Evolutionary conservation across 2,113 vertebrate species (phyloP).

Genomic region (Pholis gunnellus): DNA sequence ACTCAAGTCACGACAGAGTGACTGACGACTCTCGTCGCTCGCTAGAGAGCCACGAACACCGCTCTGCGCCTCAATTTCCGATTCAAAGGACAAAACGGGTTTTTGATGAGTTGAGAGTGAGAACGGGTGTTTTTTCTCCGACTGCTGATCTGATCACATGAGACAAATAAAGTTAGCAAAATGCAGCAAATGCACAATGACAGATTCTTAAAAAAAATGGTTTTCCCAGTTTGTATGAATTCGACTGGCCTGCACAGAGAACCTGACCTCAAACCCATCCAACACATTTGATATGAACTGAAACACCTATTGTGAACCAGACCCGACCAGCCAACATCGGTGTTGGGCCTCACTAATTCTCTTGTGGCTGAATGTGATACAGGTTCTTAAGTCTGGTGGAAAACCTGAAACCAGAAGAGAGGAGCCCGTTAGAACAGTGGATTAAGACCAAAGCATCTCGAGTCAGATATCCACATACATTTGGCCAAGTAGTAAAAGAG

Average conservation of each 20-base stretch:
- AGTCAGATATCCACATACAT: conserved; percentile 6
- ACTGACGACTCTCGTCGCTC: too few species aligned
- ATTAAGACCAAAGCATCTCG: neutral
- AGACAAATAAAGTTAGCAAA: too few species aligned
- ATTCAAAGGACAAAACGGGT: too few species aligned
- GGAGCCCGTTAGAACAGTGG: neutral
- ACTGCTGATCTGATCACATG: too few species aligned
- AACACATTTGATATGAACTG: neutral
- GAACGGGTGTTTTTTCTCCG: too few species aligned
- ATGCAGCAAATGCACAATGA: too few species aligned
- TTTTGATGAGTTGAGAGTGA: too few species aligned
- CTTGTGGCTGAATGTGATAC: neutral
- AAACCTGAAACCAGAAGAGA: neutral
- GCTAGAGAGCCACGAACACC: too few species aligned
- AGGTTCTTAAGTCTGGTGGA: neutral
- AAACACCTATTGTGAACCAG: neutral
- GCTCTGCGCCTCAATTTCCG: too few species aligned
- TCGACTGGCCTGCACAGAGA: neutral
- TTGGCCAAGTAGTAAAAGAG: neutral
- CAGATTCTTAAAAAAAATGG: too few species aligned
- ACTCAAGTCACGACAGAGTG: too few species aligned
- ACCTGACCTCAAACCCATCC: neutral
- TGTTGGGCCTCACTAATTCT: neutral
- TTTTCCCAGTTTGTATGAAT: too few species aligned
- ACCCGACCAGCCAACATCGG: neutral